Conservation (phyloP, 2,797 vertebrate species). For the Hipposideros larvatus region DNA sequence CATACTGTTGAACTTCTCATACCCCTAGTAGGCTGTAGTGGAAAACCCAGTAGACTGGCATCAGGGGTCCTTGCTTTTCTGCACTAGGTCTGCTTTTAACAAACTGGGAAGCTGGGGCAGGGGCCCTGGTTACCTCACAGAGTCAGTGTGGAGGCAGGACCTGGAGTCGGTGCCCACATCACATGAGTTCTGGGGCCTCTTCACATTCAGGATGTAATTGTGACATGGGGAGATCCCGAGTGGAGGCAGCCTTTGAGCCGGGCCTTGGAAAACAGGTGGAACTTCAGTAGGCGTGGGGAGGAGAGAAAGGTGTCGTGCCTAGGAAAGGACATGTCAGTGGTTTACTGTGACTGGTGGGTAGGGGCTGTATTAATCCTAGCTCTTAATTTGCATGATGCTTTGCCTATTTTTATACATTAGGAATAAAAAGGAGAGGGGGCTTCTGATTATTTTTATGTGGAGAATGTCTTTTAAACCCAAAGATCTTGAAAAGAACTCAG, state of each 20-base stretch:
- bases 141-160: not conserved
- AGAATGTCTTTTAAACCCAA: slow-evolving; percentile 4
- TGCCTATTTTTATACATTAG: not conserved
- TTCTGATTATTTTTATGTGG: not conserved
- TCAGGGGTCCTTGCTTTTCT: not conserved
- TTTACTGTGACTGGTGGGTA: not conserved
- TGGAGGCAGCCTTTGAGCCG: not conserved
- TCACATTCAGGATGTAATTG: not conserved
- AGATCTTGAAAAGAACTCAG: not conserved
- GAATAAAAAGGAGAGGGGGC: not conserved
- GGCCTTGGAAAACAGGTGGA: not conserved
- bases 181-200: not conserved
- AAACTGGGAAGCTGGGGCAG: not conserved
- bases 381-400: not conserved
- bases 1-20: not conserved
- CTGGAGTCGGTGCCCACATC: fast-evolving
- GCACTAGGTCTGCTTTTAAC: not conserved
- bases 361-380: not conserved
- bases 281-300: not conserved
- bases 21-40: not conserved
- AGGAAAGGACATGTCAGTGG: not conserved
- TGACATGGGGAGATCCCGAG: not conserved
- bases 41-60: not conserved
- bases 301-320: not conserved
- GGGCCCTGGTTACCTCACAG: not conserved